Percentiles rank a stretch among this genome's conserved stretches.
These are phyloP conservation scores for Cerastoderma edule DNA, from an alignment of 2,888 invertebrate genomes.

Conservation along the genomic window DNA sequence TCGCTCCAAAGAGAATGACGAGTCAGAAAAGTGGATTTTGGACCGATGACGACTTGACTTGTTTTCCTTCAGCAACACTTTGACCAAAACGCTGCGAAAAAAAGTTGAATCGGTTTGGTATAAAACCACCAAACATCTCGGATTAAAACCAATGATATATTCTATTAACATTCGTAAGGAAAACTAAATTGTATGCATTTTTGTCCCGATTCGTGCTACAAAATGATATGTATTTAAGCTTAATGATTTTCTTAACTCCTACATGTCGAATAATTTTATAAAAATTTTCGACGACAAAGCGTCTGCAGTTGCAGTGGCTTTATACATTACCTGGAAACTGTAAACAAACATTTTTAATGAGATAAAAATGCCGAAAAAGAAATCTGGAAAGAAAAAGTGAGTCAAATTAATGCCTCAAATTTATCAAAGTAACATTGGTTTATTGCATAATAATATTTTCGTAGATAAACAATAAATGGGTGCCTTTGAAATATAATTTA, in stretches of 20 bases:
- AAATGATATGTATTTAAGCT: too few species aligned
- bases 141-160: too few species aligned
- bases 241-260: too few species aligned
- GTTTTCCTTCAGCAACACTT: not conserved
- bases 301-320: not conserved
- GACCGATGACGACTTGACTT: not conserved
- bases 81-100: conserved; percentile 9
- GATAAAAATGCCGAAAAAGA: conserved; percentile 51
- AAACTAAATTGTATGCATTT: too few species aligned
- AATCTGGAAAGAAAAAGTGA: conserved; percentile 60
- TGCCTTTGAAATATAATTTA: not conserved
- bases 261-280: too few species aligned
- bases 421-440: not conserved
- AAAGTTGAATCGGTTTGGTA: too few species aligned
- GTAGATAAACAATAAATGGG: too few species aligned
- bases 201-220: not conserved
- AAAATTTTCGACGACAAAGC: not conserved
- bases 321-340: conserved; percentile 59
- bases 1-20: too few species aligned
- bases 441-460: too few species aligned
- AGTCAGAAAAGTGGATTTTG: conserved; percentile 6
- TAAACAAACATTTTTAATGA: conserved; percentile 39
- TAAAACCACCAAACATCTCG: too few species aligned
- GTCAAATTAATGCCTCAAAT: not conserved
- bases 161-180: too few species aligned